Base-by-base conservation (phyloP, 2,888 invertebrate genomes). In the Unio delphinus region DNA sequence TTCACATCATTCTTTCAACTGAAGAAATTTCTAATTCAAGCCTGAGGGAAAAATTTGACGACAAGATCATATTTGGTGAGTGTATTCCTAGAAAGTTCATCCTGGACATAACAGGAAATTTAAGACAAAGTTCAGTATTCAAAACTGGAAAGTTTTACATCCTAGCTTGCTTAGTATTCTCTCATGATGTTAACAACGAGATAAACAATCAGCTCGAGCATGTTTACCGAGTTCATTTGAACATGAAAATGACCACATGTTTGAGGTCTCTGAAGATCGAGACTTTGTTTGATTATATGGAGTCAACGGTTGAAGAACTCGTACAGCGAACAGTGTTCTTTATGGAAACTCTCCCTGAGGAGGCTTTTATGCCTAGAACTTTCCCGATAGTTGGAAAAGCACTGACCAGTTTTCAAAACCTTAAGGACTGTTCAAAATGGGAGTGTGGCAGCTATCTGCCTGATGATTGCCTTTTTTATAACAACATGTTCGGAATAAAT, bases 1-100 rank as follows among this genome's bases (percentile, higher is more conserved):
- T 79, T 1, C 60, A 61, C n/a, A 73, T 80, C 20, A 62, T 75
- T 28, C 69, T 82, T 20, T 63, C 68, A n/a, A 67, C 64, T 57
- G 66, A 75, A 20, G 74, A 75, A 15, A 62, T 75, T 0, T 58
- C 63, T 3, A 65, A 69, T 58, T 28, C 67, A 26, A 57, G 55
- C 5, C 58, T 82, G 30, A 56, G 59, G 11, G 61, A 74, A n/a
- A 71, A 23, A 15, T 82, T 69, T 64, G 75, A 74, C 23, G 61
- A 69, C 2, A 61, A 58, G 4, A 76, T 73, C 59, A 67, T 69
- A 28, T 80, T 82, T 68, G 75, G 75, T 30, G 69, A 72, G 11
- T 81, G 80, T 55, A 74, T 77, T 26, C 83, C 83, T 15, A 65
- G 83, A 64, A 80, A 80, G 59, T 83, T 82, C 59, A 28, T 80